A percentile compares a stretch with the other conserved stretches of the same genome.
phyloP scores from a whole-genome alignment of 2,888 invertebrate species.

The Microctonus aethiopoides region DNA sequence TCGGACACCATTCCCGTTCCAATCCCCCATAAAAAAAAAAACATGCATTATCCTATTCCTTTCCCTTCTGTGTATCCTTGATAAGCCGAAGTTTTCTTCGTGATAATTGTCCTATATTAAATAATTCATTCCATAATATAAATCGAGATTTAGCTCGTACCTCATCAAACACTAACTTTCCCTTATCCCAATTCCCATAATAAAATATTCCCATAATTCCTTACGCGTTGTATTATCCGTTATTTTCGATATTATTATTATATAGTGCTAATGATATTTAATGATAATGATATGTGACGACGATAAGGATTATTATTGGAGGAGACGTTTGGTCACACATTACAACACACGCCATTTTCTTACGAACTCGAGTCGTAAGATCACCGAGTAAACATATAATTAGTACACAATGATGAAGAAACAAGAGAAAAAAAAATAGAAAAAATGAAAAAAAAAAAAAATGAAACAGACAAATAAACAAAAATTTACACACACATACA shows the following conservation, averaged over 20 bases:
- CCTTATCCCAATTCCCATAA: constrained; percentile 21
- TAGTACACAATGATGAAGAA: constrained; percentile 9
- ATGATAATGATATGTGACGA: constrained; percentile 64
- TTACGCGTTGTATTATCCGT: constrained; percentile 68
- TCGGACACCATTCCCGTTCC: constrained; percentile 4
- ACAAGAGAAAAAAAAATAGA: constrained; percentile 33
- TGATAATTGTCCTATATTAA: background rate
- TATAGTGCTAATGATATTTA: constrained; percentile 67
- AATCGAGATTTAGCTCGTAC: constrained; percentile 11
- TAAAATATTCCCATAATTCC: constrained; percentile 50
- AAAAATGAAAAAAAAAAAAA: constrained; percentile 12
- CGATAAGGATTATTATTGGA: constrained; percentile 63
- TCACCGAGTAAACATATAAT: constrained; percentile 22
- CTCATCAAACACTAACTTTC: background rate
- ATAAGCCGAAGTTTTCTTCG: background rate
- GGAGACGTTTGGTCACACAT: constrained; percentile 65
- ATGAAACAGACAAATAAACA: constrained; percentile 32
- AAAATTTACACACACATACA: constrained; percentile 33
- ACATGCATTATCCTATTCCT: background rate
- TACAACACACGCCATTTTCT: constrained; percentile 47
- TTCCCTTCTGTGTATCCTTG: background rate
- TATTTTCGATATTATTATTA: constrained; percentile 68
- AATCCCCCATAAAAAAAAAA: background rate
- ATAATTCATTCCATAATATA: background rate
- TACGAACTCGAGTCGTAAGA: constrained; percentile 33